Base-by-base conservation (phyloP, 2,797 vertebrate genomes). In the Telmatherina bonti region DNA sequence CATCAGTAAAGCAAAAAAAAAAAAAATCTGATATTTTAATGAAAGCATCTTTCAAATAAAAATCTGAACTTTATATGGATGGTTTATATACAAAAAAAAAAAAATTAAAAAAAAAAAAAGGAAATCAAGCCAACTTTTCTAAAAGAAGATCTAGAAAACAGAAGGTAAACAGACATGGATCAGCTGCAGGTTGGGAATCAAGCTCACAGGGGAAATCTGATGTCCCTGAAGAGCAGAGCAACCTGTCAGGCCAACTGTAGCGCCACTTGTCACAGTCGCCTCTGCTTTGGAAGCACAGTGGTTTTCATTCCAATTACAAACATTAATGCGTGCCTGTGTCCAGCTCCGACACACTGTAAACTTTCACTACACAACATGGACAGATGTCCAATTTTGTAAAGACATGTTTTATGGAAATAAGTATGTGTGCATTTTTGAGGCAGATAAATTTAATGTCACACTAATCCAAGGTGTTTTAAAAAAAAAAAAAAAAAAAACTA, bases 251-350 rank as follows among this genome's bases (percentile, higher is more conserved):
- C 62, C 4, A 10, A 63, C 65, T 35, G 67, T 53, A 70, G 82
- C 69, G 64, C 74, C 67, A 81, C 89, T 84, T 74, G 83, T 88
- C 81, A 82, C 59, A 41, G 18, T 84, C 84, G 65, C 72, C 66
- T 74, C 72, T 71, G 79, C 71, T 78, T 66, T 53, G 63, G 72
- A 62, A 63, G 59, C 72, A 66, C 79, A 72, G 51, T 54, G 60
- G 64, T 60, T 82, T 85, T 63, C 68, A 69, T 72, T 74, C 71
- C 30, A 65, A 57, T 55, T 53, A 70, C 62, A 59, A 63, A 78
- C 66, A 66, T 59, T 72, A 76, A 69, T 59, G 30, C 38, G 58
- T 58, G 51, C 62, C 22, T 13, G 38, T 22, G 45, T 75, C 70
- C 71, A 52, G 53, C 67, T 30, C 35, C 60, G 76, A 61, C 53